phyloP scores from a whole-genome alignment of 1,140 invertebrate species.

The Zaprionus africanus region DNA sequence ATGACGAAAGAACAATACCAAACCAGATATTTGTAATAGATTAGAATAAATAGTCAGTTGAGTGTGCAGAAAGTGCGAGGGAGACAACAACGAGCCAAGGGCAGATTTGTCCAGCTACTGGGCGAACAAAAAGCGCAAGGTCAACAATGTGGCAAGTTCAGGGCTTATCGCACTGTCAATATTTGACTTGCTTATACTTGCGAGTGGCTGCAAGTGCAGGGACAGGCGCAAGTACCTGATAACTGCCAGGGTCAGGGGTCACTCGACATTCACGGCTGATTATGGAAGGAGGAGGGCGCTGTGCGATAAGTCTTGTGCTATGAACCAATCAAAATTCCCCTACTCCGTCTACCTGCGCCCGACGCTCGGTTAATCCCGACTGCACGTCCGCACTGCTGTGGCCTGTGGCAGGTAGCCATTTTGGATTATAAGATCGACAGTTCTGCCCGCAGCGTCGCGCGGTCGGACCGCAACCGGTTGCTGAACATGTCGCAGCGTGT shows the following conservation, averaged over 20 bases:
- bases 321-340: conserved; percentile 30
- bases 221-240: conserved; percentile 7
- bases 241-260: neutral
- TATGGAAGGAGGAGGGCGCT: too few species aligned
- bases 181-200: conserved; percentile 14
- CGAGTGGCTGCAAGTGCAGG: neutral
- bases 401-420: neutral
- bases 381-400: conserved; percentile 25
- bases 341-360: conserved; percentile 5
- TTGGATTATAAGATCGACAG: neutral
- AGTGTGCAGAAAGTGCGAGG: neutral
- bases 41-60: neutral
- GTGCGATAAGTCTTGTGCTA: neutral
- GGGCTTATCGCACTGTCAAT: conserved; percentile 33
- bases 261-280: neutral
- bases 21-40: neutral
- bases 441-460: too few species aligned
- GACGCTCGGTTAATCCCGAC: conserved; percentile 20
- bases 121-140: neutral
- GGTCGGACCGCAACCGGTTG: neutral
- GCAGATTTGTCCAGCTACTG: neutral
- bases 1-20: too few species aligned
- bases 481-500: conserved; percentile 1
- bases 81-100: neutral
- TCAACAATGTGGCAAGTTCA: conserved; percentile 25